Base-by-base conservation (phyloP, 2,797 vertebrate genomes). In the Amniataba percoides region DNA sequence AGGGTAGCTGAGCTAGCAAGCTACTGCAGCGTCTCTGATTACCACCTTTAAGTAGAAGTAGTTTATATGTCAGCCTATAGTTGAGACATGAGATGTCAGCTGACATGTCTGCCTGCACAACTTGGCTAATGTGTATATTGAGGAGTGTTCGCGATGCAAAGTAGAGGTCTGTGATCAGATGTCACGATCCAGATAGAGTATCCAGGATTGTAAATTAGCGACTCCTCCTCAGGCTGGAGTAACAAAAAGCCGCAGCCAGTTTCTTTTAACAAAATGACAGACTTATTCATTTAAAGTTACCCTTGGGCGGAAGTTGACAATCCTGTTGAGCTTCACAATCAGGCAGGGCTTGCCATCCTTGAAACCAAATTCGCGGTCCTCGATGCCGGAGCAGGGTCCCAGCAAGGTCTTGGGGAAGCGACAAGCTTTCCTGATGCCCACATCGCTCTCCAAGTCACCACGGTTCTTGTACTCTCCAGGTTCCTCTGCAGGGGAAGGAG, bases 241-340 rank as follows among this genome's bases (percentile, higher is more conserved):
- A 36, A 36, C 6, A 36, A 36, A 36, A 36, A 36, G 34, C 34
- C 8, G 34, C 8, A 36, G 34, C 34, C 34, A 36, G 34, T 9
- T 9, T 36, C 34, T 36, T 36, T 36, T 36, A 36, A 36, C 34
- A 36, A 39, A 3, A 3, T 31, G 27, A 31, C 11, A 12, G 52
- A 31, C 58, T 11, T 42, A 1, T 23, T 45, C 9, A 7, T 34
- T 57, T 5, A 11, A 31, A 16, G 92, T 94, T 92, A 95, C 98
- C 95, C 92, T 94, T 2, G 98, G 98, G 81, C 88, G 94, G 92
- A 96, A 99, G 92, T 96, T 97, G 46, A 99, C 93, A 1, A 99
- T 93, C 81, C 97, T 94, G 95, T 99, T 99, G 69, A 99, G 96
- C 92, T 99, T 99, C 21, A 98, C 91, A 0, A 99, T 92, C 42